Conservation (phyloP, 2,888 invertebrate genomes). For the Andrena bicolor region DNA sequence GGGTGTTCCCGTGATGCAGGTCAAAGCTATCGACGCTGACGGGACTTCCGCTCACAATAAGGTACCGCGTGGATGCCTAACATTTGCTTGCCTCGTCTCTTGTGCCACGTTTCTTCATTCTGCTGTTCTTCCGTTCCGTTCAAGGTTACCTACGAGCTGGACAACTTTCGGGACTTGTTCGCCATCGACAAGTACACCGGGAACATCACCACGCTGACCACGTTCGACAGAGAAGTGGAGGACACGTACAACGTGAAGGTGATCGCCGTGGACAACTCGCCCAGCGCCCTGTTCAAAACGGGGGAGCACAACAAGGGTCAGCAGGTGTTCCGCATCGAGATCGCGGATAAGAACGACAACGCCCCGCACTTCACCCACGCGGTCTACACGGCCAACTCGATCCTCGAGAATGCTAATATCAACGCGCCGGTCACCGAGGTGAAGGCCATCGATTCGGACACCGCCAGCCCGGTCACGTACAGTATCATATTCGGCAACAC, state of each 20-base stretch:
- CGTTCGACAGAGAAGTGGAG: slow-evolving; percentile 94
- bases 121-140: background rate
- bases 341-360: slow-evolving; percentile 98
- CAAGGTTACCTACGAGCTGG: slow-evolving; percentile 91
- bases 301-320: slow-evolving; percentile 91
- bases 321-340: slow-evolving; percentile 95
- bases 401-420: slow-evolving; percentile 94
- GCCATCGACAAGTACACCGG: slow-evolving; percentile 94
- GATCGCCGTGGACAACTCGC: slow-evolving; percentile 95
- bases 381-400: slow-evolving; percentile 90
- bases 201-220: slow-evolving; percentile 92
- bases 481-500: slow-evolving; percentile 95
- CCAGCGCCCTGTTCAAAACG: slow-evolving; percentile 90
- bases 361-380: slow-evolving; percentile 94
- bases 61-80: slow-evolving; percentile 79
- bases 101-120: background rate
- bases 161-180: slow-evolving; percentile 90
- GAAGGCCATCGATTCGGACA: slow-evolving; percentile 94
- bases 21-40: slow-evolving; percentile 94
- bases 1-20: slow-evolving; percentile 95
- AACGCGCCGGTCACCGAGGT: slow-evolving; percentile 95
- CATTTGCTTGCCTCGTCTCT: background rate
- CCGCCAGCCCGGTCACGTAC: slow-evolving; percentile 94
- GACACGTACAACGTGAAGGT: slow-evolving; percentile 96
- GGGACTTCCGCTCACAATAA: slow-evolving; percentile 94